Conservation (phyloP, 2,113 vertebrate genomes). For the Cyanoliseus patagonus region DNA sequence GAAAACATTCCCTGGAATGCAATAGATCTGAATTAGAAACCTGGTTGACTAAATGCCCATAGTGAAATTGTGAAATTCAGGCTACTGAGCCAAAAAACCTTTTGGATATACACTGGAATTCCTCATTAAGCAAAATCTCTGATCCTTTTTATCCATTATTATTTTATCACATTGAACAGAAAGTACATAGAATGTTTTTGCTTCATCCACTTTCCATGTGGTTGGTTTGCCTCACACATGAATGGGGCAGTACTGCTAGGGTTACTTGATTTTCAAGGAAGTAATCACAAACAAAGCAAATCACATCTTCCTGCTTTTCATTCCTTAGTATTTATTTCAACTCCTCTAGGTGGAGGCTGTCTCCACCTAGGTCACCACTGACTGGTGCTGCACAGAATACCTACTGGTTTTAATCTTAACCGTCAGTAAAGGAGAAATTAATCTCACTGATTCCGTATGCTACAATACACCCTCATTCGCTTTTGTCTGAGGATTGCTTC, state of each 20-base stretch:
- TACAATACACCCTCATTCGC: not conserved
- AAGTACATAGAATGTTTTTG: not conserved
- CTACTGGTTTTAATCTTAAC: not conserved
- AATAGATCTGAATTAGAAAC: not conserved
- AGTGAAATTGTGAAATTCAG: not conserved
- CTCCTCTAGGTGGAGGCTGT: not conserved
- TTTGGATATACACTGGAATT: not conserved
- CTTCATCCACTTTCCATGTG: not conserved
- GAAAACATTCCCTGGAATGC: not conserved
- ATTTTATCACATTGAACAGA: not conserved
- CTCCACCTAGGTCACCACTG: not conserved
- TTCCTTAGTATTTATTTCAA: not conserved
- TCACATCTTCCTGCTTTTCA: not conserved
- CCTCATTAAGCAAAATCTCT: not conserved
- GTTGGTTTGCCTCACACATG: not conserved
- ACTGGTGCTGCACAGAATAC: not conserved
- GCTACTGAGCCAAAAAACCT: not conserved
- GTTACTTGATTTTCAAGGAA: not conserved
- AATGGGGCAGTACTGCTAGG: not conserved
- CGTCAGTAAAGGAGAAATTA: not conserved
- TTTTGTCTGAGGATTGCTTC: not conserved
- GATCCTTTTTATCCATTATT: conserved; percentile 8
- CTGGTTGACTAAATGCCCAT: not conserved
- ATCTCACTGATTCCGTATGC: not conserved
- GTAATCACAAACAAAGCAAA: not conserved